Conservation (phyloP, 2,888 invertebrate species). For the Zele albiditarsus region DNA sequence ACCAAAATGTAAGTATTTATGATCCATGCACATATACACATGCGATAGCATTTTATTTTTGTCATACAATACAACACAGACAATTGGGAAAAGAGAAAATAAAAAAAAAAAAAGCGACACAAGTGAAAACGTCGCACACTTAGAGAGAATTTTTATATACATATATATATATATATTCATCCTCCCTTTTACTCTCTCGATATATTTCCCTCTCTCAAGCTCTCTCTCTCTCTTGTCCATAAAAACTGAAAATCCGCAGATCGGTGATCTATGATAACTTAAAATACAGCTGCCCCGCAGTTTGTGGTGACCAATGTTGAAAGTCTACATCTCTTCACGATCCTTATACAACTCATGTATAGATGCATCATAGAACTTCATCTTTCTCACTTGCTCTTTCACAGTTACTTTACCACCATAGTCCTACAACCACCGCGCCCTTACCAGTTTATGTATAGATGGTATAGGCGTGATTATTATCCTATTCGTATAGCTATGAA, state of each 20-base stretch:
- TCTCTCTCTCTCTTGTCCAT: constrained; percentile 40
- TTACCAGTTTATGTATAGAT: constrained; percentile 47
- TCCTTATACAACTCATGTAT: constrained; percentile 20
- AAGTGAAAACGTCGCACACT: neutral
- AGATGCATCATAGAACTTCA: constrained; percentile 7
- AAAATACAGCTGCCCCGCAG: constrained; percentile 70
- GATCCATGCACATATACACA: neutral
- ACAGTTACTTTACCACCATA: constrained; percentile 21
- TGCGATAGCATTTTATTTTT: no score
- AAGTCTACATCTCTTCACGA: constrained; percentile 37
- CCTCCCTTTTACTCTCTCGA: neutral
- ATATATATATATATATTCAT: no score
- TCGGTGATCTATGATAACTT: constrained; percentile 69
- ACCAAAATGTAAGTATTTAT: neutral
- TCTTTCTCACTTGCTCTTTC: constrained; percentile 35
- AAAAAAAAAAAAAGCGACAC: constrained; percentile 19
- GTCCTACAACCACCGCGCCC: constrained; percentile 35
- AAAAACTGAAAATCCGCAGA: constrained; percentile 68
- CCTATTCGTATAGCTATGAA: constrained; percentile 47
- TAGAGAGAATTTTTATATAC: neutral
- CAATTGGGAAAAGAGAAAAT: constrained; percentile 12
- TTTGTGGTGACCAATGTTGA: constrained; percentile 66
- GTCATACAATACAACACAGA: neutral
- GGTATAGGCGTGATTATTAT: constrained; percentile 52
- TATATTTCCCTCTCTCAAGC: neutral